Evolutionary conservation across 2,888 invertebrate genomes (phyloP).

Genomic region (Digitonthophagus gazella): DNA sequence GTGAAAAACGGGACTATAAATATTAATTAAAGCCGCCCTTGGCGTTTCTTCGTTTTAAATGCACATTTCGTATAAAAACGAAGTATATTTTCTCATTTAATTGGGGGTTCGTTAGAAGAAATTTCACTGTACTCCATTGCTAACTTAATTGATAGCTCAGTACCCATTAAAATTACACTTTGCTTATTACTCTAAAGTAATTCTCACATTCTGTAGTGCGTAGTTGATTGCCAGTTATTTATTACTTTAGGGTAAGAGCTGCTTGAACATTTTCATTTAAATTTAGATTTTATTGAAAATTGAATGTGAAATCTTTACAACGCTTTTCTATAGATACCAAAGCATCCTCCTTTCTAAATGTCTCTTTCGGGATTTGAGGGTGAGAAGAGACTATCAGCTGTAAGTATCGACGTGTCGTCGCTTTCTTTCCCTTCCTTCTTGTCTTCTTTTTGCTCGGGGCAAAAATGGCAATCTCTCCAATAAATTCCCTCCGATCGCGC

Average conservation of each 20-base stretch:
- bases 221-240: too few relatives aligned
- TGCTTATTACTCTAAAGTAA: too few relatives aligned
- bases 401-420: neutral
- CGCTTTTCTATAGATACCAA: neutral
- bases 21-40: neutral
- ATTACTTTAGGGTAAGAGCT: too few relatives aligned
- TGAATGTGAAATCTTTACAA: too few relatives aligned
- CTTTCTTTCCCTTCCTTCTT: neutral
- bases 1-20: neutral
- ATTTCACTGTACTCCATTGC: too few relatives aligned
- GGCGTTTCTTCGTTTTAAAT: neutral
- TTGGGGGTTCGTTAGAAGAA: neutral
- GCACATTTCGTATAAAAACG: neutral
- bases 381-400: neutral
- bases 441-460: neutral
- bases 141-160: too few relatives aligned
- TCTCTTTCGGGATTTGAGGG: neutral
- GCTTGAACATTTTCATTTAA: neutral
- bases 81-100: neutral
- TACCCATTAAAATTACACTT: too few relatives aligned
- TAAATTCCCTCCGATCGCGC: neutral
- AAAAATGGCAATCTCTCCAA: neutral
- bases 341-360: neutral
- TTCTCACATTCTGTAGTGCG: too few relatives aligned
- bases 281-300: neutral